Conservation (phyloP, 1,140 invertebrate genomes). For the Drosophila azteca region DNA sequence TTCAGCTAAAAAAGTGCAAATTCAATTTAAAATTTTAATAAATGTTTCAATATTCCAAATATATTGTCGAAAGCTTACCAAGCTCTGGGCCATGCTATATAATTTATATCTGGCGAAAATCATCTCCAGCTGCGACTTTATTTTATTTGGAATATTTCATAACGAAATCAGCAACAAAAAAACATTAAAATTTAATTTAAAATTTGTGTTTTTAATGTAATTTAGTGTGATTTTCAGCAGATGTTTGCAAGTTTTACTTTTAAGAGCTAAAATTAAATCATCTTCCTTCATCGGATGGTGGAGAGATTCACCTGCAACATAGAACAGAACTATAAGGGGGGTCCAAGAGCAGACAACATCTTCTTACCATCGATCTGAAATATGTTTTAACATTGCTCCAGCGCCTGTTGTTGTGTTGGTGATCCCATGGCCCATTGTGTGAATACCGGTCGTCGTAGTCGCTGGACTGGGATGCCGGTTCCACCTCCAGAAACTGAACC, state of each 20-base stretch:
- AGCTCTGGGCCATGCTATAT: constrained; percentile 27
- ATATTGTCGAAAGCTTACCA: constrained; percentile 28
- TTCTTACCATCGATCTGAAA: constrained; percentile 67
- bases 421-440: constrained; percentile 37
- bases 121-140: constrained; percentile 1
- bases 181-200: neutral
- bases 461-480: constrained; percentile 28
- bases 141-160: constrained; percentile 8
- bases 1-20: constrained; percentile 22
- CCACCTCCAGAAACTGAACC: constrained; percentile 63
- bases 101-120: constrained; percentile 39
- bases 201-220: no score
- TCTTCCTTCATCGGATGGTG: neutral
- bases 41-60: constrained; percentile 48
- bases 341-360: neutral
- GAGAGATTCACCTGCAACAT: constrained; percentile 45
- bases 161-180: neutral
- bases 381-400: constrained; percentile 66
- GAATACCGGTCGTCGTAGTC: constrained; percentile 24
- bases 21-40: constrained; percentile 51
- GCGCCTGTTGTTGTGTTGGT: constrained; percentile 35
- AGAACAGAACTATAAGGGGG: neutral
- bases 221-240: no score
- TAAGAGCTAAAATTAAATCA: no score
- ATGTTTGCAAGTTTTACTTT: no score